Base-by-base conservation (phyloP, 2,888 invertebrate species). In the Dasypogon diadema region DNA sequence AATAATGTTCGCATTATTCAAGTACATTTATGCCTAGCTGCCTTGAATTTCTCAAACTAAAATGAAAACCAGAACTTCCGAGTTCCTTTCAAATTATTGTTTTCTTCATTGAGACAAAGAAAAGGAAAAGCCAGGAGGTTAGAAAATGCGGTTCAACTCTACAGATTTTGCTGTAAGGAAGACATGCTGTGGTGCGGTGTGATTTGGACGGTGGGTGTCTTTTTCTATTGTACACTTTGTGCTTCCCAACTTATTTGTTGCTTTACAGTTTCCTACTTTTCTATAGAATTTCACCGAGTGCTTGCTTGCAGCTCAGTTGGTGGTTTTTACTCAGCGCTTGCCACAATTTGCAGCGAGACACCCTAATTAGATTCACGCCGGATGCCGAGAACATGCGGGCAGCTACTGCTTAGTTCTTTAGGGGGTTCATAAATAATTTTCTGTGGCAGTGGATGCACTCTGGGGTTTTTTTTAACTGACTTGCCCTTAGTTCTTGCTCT, bases 361-460 rank as follows among this genome's bases (percentile, higher is more conserved):
- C 48, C 55, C 60, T 76, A 76, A 76, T 76, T 76, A 76, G 76
- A 74, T 76, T 76, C 74, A 74, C 60, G 68, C 74, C 68, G 74
- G 70, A 58, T 74, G 74, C 65, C 16, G 48, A 56, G 34, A 68
- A 76, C 65, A 74, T 37, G 60, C 60, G 60, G 60, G 10, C 18
- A 37, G 18, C 60, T 26, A 60, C 37, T 12, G 60, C 60, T 60
- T 42, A 60, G 37, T 60, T 60, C 51, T 65, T 54, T 63, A 42
- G 42, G 72, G 22, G 73, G 76, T 37, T 76, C 73, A 73, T 73
- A 76, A 76, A 76, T 76, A 73, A 76, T 76, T 73, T 73, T 51
- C 73, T 76, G 73, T n/a, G 70, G 58, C 48, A n/a, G 73, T 42
- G 63, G 54, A 54, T 54, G 54, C 42, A 26, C 63, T 18, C 10